These are phyloP conservation scores for Thera britannica DNA, from an alignment of 2,888 invertebrate genomes.

Conservation along the genomic window DNA sequence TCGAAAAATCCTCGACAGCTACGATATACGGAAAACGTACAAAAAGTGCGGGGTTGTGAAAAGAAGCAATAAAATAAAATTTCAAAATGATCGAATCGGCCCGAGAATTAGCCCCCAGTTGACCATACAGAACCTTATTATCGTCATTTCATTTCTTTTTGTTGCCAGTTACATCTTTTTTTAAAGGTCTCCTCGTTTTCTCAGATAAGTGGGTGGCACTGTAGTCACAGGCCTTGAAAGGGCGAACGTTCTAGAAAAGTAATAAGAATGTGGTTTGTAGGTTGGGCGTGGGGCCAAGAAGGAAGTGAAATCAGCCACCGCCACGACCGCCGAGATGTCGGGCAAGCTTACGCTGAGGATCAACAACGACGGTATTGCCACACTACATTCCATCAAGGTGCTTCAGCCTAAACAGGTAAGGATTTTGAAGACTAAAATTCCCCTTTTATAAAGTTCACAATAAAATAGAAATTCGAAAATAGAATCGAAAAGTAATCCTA, in stretches of 20 bases:
- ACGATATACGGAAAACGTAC: no score
- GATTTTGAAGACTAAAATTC: no score
- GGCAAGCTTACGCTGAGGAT: constrained; percentile 91
- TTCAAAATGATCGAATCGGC: no score
- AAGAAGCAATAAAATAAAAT: no score
- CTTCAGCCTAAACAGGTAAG: constrained; percentile 93
- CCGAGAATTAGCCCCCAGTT: no score
- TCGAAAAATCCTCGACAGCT: no score
- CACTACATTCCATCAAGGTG: constrained; percentile 92
- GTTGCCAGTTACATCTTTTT: not conserved
- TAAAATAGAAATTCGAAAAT: no score
- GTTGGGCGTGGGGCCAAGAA: constrained; percentile 92
- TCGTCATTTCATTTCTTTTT: not conserved
- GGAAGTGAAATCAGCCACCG: constrained; percentile 93
- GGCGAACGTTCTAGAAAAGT: not conserved
- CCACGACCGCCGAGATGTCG: constrained; percentile 94
- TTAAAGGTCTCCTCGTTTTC: not conserved
- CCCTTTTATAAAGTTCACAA: no score
- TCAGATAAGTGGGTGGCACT: no score
- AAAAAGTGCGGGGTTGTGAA: no score
- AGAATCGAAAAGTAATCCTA: no score
- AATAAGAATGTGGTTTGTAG: constrained; percentile 59
- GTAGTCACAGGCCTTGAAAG: not conserved
- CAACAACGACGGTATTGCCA: constrained; percentile 91
- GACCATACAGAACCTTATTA: no score